Evolutionary conservation across 92 coral and sea anemone species (phyloP), one percentile per base, ranked within the genome.

Genomic region (Zoanthus solanderi): DNA sequence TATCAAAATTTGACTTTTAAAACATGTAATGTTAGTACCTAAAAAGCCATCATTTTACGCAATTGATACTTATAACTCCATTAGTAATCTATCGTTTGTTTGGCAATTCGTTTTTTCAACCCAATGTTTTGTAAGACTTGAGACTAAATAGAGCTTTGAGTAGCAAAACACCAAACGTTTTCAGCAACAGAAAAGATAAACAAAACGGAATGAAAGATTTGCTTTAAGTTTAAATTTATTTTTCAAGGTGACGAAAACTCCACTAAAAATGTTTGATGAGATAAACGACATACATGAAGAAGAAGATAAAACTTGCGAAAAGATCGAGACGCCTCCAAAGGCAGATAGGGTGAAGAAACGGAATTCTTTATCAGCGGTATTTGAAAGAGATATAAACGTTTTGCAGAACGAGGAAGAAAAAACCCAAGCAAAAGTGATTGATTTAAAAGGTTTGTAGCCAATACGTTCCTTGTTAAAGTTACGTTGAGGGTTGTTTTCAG

Each of bases 241-340:
- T 28, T 77, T 78, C 11, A 78, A 78, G 83, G 83, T 32, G 50
- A 37, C 47, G 16, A 15, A 78, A 52, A 6, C 16, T 34, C 50
- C 83, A 2, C 32, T 78, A 6, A 56, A 57, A 58, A 66, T 78
- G 71, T 78, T 78, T 32, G 83, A 78, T 5, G 83, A 44, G 14
- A 57, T 78, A 7, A 78, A 57, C 12, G 6, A 58, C 60, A 57
- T 54, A 50, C 54, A 50, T 7, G 54, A 50, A 11, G 66, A 50
- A 11, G 66, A 54, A 78, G 48, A 34, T 28, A 15, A 17, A 30
- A 47, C 54, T 4, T 42, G 32, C 2, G n/a, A 53, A 18, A 76
- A 29, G 46, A 76, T 28, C 0, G 68, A 13, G 17, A 28, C 50
- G 83, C 30, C 50, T 34, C 67, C 50, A 3, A 56, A 14, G 52